phyloP scores from a whole-genome alignment of 2,888 invertebrate genomes.

The Leptinotarsa peninsularis region DNA sequence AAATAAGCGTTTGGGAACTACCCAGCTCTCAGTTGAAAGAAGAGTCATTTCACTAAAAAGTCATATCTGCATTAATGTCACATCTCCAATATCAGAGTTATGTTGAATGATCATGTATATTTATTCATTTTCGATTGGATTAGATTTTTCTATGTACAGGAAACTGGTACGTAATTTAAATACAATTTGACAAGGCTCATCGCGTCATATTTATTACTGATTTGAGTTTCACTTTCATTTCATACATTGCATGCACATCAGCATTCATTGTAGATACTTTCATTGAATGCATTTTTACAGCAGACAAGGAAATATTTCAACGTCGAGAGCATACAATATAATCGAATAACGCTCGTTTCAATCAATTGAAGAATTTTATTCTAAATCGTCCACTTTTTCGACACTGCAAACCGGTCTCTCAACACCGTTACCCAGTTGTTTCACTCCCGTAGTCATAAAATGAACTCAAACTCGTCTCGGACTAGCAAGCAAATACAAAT shows the following conservation, averaged over 20 bases:
- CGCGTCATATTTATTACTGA: neutral
- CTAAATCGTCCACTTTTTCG: neutral
- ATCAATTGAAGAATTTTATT: neutral
- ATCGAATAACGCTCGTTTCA: neutral
- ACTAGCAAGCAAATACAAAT: constrained; percentile 4
- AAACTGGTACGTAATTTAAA: too few relatives aligned
- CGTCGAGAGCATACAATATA: neutral
- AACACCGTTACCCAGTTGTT: constrained; percentile 12
- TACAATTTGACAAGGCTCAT: too few relatives aligned
- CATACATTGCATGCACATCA: neutral
- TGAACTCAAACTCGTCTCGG: constrained; percentile 3
- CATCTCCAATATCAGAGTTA: too few relatives aligned
- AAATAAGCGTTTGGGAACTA: too few relatives aligned
- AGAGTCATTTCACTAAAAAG: too few relatives aligned
- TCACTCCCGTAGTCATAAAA: constrained; percentile 9
- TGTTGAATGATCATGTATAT: too few relatives aligned
- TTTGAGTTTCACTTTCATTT: neutral
- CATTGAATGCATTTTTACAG: neutral
- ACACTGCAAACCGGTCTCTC: constrained; percentile 9
- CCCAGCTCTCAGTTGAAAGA: too few relatives aligned
- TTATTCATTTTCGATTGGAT: too few relatives aligned
- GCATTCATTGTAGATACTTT: too few relatives aligned
- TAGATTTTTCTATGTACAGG: too few relatives aligned
- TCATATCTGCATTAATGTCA: too few relatives aligned
- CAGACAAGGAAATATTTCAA: neutral